Evolutionary conservation across 2,113 vertebrate genomes (phyloP), one percentile per base, ranked within the genome.

Genomic region (Castor canadensis): DNA sequence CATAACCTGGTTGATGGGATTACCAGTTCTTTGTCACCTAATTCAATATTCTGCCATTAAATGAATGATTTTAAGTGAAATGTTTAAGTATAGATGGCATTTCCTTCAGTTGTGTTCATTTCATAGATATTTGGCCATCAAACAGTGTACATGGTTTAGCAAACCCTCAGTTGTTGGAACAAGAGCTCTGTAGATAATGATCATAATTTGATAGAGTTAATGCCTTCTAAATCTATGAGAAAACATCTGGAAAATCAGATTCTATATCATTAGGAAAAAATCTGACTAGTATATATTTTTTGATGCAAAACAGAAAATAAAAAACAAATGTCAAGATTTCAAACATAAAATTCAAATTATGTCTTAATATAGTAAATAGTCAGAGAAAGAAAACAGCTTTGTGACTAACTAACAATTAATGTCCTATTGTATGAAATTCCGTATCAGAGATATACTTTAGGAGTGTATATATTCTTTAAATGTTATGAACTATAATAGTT

Each of bases 391-490:
- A 94, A 92, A 75, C 86, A 17, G 3, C 1, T 1, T 35, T 72
- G 0, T 58, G 0, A 1, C 83, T 96, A 52, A 69, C 96, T 40
- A 90, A 5, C 32, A 52, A 10, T 24, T 58, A 12, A 30, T 85
- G 1, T 92, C 30, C n/a, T 66, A 28, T 62, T 94, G 69, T n/a
- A 85, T 81, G 16, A 67, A 71, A 2, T 45, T 24, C 94, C 94
- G 66, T 79, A 47, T 95, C 11, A 95, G 54, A 94, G 43, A 96
- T 90, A n/a, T 30, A 49, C 9, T 58, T 82, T 67, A 79, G 15
- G 54, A 67, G 95, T 10, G 12, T 84, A 58, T 91, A 1, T 87
- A 84, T 47, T 82, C 9, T 95, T 72, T 85, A 88, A 97, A 24
- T 79, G 49, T 83, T 91, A 40, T 66, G 0, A 35, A 30, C 30